A percentile compares a stretch with the other conserved stretches of the same genome.
Evolutionary conservation across 2,113 vertebrate genomes (phyloP).

Genomic region (Dicerorhinus sumatrensis): DNA sequence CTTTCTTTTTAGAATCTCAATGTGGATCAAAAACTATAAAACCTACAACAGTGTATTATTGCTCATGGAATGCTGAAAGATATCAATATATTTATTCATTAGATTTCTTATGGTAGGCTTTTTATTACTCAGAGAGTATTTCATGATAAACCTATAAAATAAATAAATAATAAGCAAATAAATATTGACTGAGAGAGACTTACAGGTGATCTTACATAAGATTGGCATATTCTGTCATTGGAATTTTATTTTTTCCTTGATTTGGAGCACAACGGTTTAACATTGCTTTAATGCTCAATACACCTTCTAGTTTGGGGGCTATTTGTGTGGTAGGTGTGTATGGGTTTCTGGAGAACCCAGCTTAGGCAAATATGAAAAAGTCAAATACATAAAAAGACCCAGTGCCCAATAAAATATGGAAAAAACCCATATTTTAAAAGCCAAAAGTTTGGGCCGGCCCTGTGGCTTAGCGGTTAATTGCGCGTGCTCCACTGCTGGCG

Average conservation of each 20-base stretch:
- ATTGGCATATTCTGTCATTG: neutral
- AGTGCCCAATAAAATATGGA: neutral
- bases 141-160: neutral
- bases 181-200: slow-evolving; percentile 3
- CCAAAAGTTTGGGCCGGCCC: neutral
- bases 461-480: too few species aligned
- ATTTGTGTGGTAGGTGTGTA: neutral
- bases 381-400: neutral
- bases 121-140: neutral
- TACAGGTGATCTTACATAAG: neutral
- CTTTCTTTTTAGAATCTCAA: neutral
- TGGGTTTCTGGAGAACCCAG: neutral
- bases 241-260: neutral
- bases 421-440: neutral
- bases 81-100: slow-evolving; percentile 57
- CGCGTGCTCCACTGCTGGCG: too few species aligned
- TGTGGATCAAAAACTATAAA: slow-evolving; percentile 45
- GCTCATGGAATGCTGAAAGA: neutral
- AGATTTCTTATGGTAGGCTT: slow-evolving; percentile 33
- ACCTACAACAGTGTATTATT: neutral
- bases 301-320: neutral
- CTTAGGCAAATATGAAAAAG: neutral
- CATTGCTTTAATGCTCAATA: neutral
- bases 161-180: slow-evolving; percentile 56
- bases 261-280: neutral